Percentiles rank a stretch among this genome's conserved stretches.
These are phyloP conservation scores for Dryobotodes eremita DNA, from an alignment of 2,888 invertebrate genomes.

Conservation along the genomic window DNA sequence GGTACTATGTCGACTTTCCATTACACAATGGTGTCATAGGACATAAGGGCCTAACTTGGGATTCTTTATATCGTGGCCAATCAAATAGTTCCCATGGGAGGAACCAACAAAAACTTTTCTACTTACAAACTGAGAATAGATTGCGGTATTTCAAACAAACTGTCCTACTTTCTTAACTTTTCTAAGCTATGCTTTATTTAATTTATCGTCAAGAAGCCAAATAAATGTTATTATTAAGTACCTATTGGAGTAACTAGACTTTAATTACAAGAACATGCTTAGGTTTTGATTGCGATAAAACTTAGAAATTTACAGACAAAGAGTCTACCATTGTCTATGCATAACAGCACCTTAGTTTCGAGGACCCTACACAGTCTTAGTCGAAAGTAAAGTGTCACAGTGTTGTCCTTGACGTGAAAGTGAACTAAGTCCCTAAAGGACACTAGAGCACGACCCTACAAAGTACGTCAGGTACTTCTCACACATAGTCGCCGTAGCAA, in stretches of 20 bases:
- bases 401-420: slow-evolving; percentile 41
- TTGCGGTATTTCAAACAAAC: slow-evolving; percentile 49
- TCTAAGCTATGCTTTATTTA: slow-evolving; percentile 19
- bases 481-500: slow-evolving; percentile 35
- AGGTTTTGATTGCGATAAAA: background rate
- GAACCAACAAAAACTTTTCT: slow-evolving; percentile 57
- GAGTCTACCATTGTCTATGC: slow-evolving; percentile 2
- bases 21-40: slow-evolving; percentile 24
- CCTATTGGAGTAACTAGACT: background rate
- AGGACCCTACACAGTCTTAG: slow-evolving; percentile 27
- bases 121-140: slow-evolving; percentile 58
- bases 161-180: slow-evolving; percentile 26
- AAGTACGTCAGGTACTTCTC: slow-evolving; percentile 33
- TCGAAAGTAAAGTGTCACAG: slow-evolving; percentile 36
- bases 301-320: slow-evolving; percentile 8
- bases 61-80: slow-evolving; percentile 54
- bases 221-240: background rate
- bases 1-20: background rate
- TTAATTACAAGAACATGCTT: background rate
- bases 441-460: slow-evolving; percentile 47
- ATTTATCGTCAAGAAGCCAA: slow-evolving; percentile 27
- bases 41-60: slow-evolving; percentile 30
- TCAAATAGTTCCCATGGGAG: slow-evolving; percentile 49
- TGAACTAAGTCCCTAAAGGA: slow-evolving; percentile 49
- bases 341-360: slow-evolving; percentile 24